Evolutionary conservation across 2,797 vertebrate species (phyloP).

Genomic region (Odontamblyopus lacepedii): DNA sequence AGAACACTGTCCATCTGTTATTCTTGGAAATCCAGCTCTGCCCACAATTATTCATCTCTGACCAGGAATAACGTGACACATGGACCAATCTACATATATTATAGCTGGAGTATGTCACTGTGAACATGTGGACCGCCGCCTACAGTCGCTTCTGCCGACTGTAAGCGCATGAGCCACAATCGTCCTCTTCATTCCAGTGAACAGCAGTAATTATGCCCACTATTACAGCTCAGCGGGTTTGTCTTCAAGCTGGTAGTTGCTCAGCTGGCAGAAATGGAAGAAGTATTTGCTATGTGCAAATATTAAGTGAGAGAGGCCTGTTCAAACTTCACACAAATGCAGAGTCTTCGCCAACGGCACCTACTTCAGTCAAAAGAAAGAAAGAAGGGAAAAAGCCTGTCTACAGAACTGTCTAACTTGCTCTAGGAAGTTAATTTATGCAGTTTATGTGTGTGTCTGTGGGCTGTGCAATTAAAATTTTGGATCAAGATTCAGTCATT

Average conservation of each 20-base stretch:
- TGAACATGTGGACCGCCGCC: constrained; percentile 10
- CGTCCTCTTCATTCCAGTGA: constrained; percentile 15
- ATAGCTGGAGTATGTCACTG: neutral
- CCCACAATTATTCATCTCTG: constrained; percentile 25
- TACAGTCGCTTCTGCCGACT: constrained; percentile 28
- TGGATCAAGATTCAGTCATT: no score
- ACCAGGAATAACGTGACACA: constrained; percentile 22
- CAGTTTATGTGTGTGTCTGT: no score
- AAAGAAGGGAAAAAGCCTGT: neutral
- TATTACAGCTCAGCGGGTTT: constrained; percentile 34
- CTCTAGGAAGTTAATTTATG: neutral
- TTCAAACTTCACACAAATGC: no score
- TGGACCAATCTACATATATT: constrained; percentile 26
- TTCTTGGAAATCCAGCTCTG: constrained; percentile 18
- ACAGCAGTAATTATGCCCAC: constrained; percentile 42
- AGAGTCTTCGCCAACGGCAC: no score
- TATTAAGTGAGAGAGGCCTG: no score
- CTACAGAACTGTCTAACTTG: neutral
- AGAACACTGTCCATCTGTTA: constrained; percentile 22
- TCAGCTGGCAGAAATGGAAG: neutral
- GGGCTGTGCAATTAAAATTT: no score
- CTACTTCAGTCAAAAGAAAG: no score
- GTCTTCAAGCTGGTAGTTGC: constrained; percentile 32
- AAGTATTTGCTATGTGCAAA: neutral
- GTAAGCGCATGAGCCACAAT: constrained; percentile 26